phyloP scores from a whole-genome alignment of 2,113 vertebrate genomes.

The Archocentrus centrarchus region DNA sequence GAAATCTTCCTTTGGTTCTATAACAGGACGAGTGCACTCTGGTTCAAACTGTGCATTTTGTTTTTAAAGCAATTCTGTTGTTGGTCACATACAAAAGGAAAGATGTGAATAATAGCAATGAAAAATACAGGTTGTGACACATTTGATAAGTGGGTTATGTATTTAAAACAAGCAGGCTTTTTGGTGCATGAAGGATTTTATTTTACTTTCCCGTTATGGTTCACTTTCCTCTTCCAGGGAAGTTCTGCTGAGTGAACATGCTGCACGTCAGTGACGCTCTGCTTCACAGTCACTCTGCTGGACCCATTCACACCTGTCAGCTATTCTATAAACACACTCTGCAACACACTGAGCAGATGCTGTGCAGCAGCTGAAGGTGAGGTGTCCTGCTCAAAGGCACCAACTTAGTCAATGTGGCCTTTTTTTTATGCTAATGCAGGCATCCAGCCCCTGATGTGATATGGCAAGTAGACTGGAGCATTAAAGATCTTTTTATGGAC shows the following conservation, averaged over 20 bases:
- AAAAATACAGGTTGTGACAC: not conserved
- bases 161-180: not conserved
- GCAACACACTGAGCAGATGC: conserved; percentile 16
- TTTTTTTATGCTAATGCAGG: not conserved
- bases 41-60: not conserved
- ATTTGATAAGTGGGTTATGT: not conserved
- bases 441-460: not conserved
- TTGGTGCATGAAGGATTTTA: not conserved
- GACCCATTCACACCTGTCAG: conserved; percentile 30
- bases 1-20: not conserved
- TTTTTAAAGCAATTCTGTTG: not conserved
- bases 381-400: conserved; percentile 5
- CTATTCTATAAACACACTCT: conserved; percentile 14
- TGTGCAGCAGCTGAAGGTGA: conserved; percentile 21
- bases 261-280: not conserved
- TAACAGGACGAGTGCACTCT: not conserved
- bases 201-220: not conserved
- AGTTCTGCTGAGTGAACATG: conserved; percentile 26
- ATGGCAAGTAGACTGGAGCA: too few species aligned
- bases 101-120: not conserved
- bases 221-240: not conserved
- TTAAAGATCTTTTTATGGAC: too few species aligned
- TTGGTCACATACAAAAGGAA: not conserved
- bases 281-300: conserved; percentile 12
- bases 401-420: not conserved